Base-by-base conservation (phyloP, 2,888 invertebrate genomes). In the Spilarctia lutea region DNA sequence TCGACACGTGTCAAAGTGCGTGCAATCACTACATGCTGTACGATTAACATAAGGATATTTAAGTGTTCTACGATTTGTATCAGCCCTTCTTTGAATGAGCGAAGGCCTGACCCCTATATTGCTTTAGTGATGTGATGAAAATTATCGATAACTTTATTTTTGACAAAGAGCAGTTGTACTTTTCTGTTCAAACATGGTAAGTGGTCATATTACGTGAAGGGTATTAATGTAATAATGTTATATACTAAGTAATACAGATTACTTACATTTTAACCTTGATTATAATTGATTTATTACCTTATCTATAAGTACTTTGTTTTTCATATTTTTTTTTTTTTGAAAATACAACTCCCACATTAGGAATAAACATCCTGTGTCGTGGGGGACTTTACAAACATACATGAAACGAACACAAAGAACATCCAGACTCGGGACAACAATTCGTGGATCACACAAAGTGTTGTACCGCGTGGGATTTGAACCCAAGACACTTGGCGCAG, bases 71-170 rank as follows among this genome's bases (percentile, higher is more conserved):
- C 94, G 92, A 94, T 94, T 94, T 94, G 94, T 92, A 91, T 89
- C 88, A 90, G 91, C 90, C 91, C 92, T 91, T 92, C 93, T 90
- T 90, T 87, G 86, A 86, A 80, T 82, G 86, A 88, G 89, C 89
- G 93, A 95, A 96, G 96, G 96, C 88, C 93, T 93, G 90, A 93
- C 96, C 96, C 95, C 94, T 94, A 95, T 95, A 90, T 88, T 82
- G 84, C 78, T 81, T 75, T 87, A 92, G 91, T 84, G 93, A 88
- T 86, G 91, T 66, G 86, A 65, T 76, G 20, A 27, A 39, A 75
- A 39, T 1, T 76, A 66, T 73, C 73, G 75, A 75, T 72, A 72
- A 66, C 6, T 35, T 35, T 27, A 60, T 60, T 27, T 60, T 63
- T 18, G 63, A 42, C 16, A 60, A 30, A n/a, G 18, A 60, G 27